phyloP scores from a whole-genome alignment of 2,888 invertebrate genomes.

The Lydus trimaculatus region DNA sequence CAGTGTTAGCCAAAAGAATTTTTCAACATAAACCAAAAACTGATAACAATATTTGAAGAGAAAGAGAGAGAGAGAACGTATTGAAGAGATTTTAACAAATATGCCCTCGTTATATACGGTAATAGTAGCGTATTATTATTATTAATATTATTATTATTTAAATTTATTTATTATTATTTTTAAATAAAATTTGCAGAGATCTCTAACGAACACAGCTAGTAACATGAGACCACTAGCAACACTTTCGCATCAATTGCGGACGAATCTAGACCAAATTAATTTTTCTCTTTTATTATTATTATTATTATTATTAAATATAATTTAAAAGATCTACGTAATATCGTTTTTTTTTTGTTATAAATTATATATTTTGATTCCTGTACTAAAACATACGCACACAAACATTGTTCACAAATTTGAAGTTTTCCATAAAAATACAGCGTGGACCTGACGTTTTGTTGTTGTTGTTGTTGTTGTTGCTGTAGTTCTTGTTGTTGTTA shows the following conservation, averaged over 20 bases:
- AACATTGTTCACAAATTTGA: slow-evolving; percentile 53
- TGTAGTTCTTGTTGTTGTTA: background rate
- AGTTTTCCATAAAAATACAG: slow-evolving; percentile 51
- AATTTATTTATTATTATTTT: slow-evolving; percentile 5
- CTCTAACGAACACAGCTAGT: slow-evolving; percentile 61
- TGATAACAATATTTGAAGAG: background rate
- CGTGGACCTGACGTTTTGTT: slow-evolving; percentile 49
- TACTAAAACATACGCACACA: slow-evolving; percentile 61
- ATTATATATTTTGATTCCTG: slow-evolving; percentile 57
- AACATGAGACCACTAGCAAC: slow-evolving; percentile 59
- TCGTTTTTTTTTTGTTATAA: slow-evolving; percentile 55
- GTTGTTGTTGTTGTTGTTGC: background rate
- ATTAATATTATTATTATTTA: slow-evolving; percentile 1
- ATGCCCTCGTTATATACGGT: background rate
- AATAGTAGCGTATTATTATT: background rate
- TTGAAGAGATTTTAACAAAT: background rate
- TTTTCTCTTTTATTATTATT: background rate
- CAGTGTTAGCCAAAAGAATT: background rate
- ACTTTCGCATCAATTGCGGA: slow-evolving; percentile 54
- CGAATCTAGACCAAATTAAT: slow-evolving; percentile 50
- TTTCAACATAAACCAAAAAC: background rate
- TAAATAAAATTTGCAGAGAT: slow-evolving; percentile 52
- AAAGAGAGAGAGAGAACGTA: background rate
- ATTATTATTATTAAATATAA: slow-evolving; percentile 23
- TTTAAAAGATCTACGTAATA: slow-evolving; percentile 51